These are phyloP conservation scores for Uropsilus gracilis DNA, from an alignment of 2,113 vertebrate species.

Conservation along the genomic window DNA sequence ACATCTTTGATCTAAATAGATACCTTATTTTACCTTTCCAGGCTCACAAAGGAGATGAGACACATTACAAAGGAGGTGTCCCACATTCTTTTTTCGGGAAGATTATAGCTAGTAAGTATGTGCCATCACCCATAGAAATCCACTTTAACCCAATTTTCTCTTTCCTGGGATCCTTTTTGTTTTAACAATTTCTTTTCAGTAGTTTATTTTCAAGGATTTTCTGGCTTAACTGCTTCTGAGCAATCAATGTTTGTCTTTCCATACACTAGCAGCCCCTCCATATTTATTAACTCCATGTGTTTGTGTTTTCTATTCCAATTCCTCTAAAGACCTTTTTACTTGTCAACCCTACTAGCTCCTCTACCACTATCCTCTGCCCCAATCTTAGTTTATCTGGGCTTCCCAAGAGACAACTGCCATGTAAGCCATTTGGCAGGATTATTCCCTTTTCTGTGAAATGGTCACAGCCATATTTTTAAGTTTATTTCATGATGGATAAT, in stretches of 20 bases:
- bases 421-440: background rate
- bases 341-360: background rate
- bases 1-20: background rate
- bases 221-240: conserved; percentile 29
- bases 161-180: background rate
- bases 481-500: background rate
- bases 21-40: background rate
- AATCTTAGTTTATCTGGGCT: conserved; percentile 34
- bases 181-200: background rate
- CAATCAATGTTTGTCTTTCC: conserved; percentile 65
- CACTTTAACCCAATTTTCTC: background rate
- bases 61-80: background rate
- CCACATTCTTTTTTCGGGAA: background rate
- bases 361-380: background rate
- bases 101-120: background rate
- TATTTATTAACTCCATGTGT: conserved; percentile 62
- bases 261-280: background rate
- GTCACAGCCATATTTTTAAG: background rate
- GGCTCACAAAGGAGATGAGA: background rate
- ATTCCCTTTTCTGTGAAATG: background rate
- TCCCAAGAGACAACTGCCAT: conserved; percentile 40
- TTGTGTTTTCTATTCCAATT: conserved; percentile 67
- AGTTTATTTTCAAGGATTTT: conserved; percentile 30
- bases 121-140: background rate
- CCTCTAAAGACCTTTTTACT: conserved; percentile 41